Conservation (phyloP, 2,797 vertebrate species). For the Sebastes aleutianus region DNA sequence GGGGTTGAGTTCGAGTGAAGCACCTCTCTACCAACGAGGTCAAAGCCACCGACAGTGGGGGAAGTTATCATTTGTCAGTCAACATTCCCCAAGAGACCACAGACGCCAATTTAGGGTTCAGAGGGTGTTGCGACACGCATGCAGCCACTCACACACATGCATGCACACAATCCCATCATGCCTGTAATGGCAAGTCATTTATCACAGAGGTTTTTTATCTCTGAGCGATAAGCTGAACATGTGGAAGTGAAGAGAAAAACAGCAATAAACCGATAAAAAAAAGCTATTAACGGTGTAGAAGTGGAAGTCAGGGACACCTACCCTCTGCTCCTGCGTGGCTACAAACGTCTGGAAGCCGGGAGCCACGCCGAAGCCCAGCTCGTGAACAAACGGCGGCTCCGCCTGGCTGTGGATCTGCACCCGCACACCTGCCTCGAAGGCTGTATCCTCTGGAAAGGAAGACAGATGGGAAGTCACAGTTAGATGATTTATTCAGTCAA, state of each 20-base stretch:
- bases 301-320: conserved; percentile 63
- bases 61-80: conserved; percentile 51
- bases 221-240: conserved; percentile 2
- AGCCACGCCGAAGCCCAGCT: conserved; percentile 97
- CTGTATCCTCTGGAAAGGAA: conserved; percentile 90
- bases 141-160: neutral
- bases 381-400: conserved; percentile 96
- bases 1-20: conserved; percentile 10
- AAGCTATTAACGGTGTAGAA: conserved; percentile 17
- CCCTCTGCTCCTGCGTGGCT: conserved; percentile 98
- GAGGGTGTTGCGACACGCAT: neutral
- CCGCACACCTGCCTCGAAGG: conserved; percentile 96
- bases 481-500: neutral
- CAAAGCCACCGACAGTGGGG: conserved; percentile 26
- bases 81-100: conserved; percentile 22
- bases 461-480: neutral
- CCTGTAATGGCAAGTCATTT: conserved; percentile 14
- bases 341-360: conserved; percentile 99
- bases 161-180: conserved; percentile 10
- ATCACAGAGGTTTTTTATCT: conserved; percentile 23
- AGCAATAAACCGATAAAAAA: neutral
- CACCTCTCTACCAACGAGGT: conserved; percentile 58
- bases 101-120: neutral
- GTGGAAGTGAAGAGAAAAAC: conserved; percentile 8
- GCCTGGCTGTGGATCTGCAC: conserved; percentile 99